Percentiles rank a stretch among this genome's conserved stretches.
These are phyloP conservation scores for Mesitornis unicolor DNA, from an alignment of 2,113 vertebrate species.

Conservation along the genomic window DNA sequence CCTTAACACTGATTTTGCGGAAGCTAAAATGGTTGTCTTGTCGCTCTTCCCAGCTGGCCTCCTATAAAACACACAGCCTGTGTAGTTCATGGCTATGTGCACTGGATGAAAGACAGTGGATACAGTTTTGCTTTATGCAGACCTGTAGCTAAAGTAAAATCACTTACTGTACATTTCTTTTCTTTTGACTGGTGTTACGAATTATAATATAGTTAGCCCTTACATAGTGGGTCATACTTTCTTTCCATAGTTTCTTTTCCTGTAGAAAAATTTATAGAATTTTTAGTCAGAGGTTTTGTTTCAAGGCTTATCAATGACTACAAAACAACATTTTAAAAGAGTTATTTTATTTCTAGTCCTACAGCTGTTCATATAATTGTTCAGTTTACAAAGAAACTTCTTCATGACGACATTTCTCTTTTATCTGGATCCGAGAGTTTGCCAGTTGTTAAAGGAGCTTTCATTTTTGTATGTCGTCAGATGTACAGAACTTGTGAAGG, in stretches of 20 bases:
- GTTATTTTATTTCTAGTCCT: conserved; percentile 70
- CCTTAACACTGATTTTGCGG: neutral
- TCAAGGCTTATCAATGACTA: neutral
- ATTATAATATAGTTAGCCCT: neutral
- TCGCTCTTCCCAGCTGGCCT: neutral
- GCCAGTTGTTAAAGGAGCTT: conserved; percentile 83
- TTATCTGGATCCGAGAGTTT: conserved; percentile 69
- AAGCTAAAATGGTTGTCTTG: neutral
- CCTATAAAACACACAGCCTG: neutral
- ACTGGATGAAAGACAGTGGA: neutral
- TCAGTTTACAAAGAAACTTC: conserved; percentile 87
- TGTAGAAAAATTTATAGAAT: neutral
- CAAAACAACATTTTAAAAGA: neutral
- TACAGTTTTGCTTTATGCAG: neutral
- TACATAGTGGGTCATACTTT: neutral
- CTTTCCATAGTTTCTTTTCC: neutral
- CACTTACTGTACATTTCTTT: neutral
- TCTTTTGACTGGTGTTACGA: neutral
- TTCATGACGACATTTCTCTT: conserved; percentile 75
- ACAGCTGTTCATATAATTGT: conserved; percentile 82
- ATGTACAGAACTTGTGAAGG: conserved; percentile 93
- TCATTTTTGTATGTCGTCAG: conserved; percentile 90
- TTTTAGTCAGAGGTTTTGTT: neutral
- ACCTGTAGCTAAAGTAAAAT: neutral
- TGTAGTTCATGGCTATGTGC: neutral